phyloP scores from a whole-genome alignment of 2,113 vertebrate species.

The Varanus salvator region DNA sequence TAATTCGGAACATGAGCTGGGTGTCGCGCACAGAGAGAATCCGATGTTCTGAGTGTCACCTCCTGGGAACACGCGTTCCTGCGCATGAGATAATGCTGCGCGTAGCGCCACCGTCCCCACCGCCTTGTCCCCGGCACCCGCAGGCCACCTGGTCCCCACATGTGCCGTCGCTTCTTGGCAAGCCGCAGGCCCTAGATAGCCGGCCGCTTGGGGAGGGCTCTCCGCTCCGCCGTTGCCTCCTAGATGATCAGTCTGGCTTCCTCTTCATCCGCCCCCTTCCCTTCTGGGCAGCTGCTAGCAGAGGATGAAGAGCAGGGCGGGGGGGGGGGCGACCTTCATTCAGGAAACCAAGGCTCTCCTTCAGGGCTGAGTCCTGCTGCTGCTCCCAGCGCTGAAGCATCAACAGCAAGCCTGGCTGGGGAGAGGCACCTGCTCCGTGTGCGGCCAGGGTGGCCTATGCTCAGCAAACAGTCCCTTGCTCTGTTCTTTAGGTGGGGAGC shows the following conservation, averaged over 20 bases:
- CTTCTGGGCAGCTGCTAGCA: conserved; percentile 37
- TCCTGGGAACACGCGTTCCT: conserved; percentile 28
- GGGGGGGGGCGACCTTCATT: conserved; percentile 28
- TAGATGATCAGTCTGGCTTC: conserved; percentile 50
- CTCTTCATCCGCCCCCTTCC: conserved; percentile 17
- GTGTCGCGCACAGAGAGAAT: conserved; percentile 60
- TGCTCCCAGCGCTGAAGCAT: too few species aligned
- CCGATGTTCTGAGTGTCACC: conserved; percentile 53
- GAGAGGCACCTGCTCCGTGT: too few species aligned
- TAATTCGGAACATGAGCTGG: conserved; percentile 53
- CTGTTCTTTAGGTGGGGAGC: too few species aligned
- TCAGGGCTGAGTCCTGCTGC: not conserved
- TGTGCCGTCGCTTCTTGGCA: not conserved
- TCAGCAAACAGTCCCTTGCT: too few species aligned
- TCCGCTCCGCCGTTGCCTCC: conserved; percentile 13
- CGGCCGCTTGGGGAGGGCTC: conserved; percentile 29
- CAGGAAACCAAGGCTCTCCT: not conserved
- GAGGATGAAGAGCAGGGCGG: not conserved
- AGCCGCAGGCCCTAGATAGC: conserved; percentile 22
- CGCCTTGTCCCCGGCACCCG: not conserved
- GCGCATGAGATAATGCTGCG: conserved; percentile 39
- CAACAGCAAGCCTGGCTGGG: too few species aligned
- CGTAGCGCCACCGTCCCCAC: conserved; percentile 3
- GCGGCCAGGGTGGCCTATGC: too few species aligned
- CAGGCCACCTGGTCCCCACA: not conserved